Evolutionary conservation across 2,888 invertebrate genomes (phyloP).

Genomic region (Acanthoscelides obtectus): DNA sequence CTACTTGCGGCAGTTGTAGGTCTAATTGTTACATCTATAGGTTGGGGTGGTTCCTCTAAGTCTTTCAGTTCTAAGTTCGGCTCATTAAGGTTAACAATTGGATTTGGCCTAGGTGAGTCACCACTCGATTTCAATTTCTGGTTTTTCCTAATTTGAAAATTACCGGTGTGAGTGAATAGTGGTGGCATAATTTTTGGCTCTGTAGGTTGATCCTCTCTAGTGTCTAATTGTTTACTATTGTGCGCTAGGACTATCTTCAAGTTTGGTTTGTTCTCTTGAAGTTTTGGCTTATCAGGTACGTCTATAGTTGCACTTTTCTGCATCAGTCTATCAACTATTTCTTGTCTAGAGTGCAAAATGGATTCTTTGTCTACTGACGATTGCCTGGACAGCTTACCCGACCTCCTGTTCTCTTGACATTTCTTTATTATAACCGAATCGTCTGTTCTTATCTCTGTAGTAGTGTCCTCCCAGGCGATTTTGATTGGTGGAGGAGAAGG

Average conservation of each 20-base stretch:
- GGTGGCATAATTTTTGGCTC: conserved; percentile 29
- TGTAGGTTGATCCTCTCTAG: conserved; percentile 8
- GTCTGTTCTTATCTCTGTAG: conserved; percentile 23
- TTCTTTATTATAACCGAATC: conserved; percentile 40
- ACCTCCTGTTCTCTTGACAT: conserved; percentile 34
- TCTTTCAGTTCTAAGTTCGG: not conserved
- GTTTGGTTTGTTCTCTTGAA: conserved; percentile 47
- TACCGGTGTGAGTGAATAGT: conserved; percentile 17
- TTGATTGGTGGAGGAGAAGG: conserved; percentile 27
- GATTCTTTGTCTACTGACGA: conserved; percentile 38
- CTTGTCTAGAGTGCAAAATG: conserved; percentile 45
- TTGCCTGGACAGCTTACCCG: conserved; percentile 33
- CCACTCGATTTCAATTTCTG: conserved; percentile 18
- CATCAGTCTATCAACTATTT: conserved; percentile 44
- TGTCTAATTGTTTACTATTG: conserved; percentile 38
- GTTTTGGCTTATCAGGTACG: conserved; percentile 34
- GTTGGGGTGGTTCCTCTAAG: conserved; percentile 12
- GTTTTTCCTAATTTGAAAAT: conserved; percentile 26
- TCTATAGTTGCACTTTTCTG: conserved; percentile 15
- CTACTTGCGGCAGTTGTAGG: conserved; percentile 39
- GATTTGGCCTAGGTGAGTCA: conserved; percentile 18
- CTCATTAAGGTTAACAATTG: not conserved
- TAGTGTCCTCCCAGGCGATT: conserved; percentile 30
- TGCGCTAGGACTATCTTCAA: conserved; percentile 58
- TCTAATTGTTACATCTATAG: conserved; percentile 32